Base-by-base conservation (phyloP, 2,888 invertebrate species). In the Entomobrya proxima region DNA sequence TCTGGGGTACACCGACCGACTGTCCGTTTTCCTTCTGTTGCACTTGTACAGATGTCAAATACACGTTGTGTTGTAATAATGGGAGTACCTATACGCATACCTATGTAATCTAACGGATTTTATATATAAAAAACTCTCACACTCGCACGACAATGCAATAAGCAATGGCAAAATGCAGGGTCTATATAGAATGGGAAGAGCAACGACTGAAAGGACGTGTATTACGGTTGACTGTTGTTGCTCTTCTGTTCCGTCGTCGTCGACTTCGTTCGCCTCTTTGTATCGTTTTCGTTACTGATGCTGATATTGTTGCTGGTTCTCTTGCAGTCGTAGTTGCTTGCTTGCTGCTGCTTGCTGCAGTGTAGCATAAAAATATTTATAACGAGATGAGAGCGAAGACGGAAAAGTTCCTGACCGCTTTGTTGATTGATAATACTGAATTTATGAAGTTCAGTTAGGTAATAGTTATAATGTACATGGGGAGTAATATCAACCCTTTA, bases 171-270 rank as follows among this genome's bases (percentile, higher is more conserved):
- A 1, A 21, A 2, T 21, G 47, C n/a, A 44, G 47, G 18, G 64
- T 64, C 44, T 72, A 35, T 52, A 35, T 75, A 52, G 32, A 37
- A 15, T 15, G 61, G 75, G 82, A 75, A 74, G 82, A 75, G 61
- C 82, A 47, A 82, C 58, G 82, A 75, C 67, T 79, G 47, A 21
- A 47, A 58, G 67, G 55, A 69, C 50, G 77, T 76, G 52, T 37
- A 35, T 72, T 52, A 67, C 52, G 52, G 35, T 69, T 50, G 83
- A 84, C 83, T 69, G 83, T 84, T 84, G 83, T 77, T 67, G 77
- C 76, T 69, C 83, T 69, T 84, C 83, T 44, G 76, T 72, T 74
- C 58, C 58, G 72, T 82, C 81, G 50, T 84, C 77, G 67, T 84
- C 83, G 83, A 77, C 83, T 84, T 18, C 52, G 69, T 64, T 75